phyloP scores from a whole-genome alignment of 2,888 invertebrate species.

The Galerucella nymphaeae region DNA sequence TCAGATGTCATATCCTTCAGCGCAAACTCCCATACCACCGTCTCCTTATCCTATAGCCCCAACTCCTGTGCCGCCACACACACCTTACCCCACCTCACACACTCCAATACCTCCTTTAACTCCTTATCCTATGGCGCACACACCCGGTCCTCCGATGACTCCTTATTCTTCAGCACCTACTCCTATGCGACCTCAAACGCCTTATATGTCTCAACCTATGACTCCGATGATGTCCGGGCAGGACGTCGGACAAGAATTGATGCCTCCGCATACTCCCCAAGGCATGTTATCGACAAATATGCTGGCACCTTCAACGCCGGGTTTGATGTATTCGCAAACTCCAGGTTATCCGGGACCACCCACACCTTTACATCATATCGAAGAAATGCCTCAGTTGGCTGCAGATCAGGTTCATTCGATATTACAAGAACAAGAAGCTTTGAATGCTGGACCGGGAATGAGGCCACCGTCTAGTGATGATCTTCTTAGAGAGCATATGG shows the following conservation, averaged over 20 bases:
- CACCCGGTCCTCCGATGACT: conserved; percentile 51
- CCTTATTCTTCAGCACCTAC: conserved; percentile 22
- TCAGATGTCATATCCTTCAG: conserved; percentile 51
- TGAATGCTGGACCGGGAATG: conserved; percentile 58
- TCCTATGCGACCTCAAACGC: conserved; percentile 59
- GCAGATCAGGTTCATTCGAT: conserved; percentile 69
- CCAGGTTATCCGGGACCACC: conserved; percentile 64
- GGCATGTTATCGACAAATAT: conserved; percentile 28
- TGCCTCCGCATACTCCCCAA: conserved; percentile 21
- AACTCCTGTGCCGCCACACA: conserved; percentile 44
- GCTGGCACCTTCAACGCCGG: conserved; percentile 66
- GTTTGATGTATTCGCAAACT: conserved; percentile 62
- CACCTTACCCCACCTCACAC: conserved; percentile 45
- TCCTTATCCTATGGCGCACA: conserved; percentile 25
- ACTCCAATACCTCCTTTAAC: conserved; percentile 57
- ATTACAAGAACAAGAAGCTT: conserved; percentile 61
- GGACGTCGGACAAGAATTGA: conserved; percentile 19
- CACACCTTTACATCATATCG: conserved; percentile 63
- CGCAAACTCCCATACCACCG: conserved; percentile 48
- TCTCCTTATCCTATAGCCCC: conserved; percentile 26
- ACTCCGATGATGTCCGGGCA: conserved; percentile 56
- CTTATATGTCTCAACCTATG: conserved; percentile 54
- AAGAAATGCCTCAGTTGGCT: conserved; percentile 73
- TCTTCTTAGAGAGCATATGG: conserved; percentile 55
- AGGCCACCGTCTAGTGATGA: conserved; percentile 60